A percentile compares a stretch with the other conserved stretches of the same genome.
phyloP scores from a whole-genome alignment of 2,797 vertebrate species.

The Picus viridis region DNA sequence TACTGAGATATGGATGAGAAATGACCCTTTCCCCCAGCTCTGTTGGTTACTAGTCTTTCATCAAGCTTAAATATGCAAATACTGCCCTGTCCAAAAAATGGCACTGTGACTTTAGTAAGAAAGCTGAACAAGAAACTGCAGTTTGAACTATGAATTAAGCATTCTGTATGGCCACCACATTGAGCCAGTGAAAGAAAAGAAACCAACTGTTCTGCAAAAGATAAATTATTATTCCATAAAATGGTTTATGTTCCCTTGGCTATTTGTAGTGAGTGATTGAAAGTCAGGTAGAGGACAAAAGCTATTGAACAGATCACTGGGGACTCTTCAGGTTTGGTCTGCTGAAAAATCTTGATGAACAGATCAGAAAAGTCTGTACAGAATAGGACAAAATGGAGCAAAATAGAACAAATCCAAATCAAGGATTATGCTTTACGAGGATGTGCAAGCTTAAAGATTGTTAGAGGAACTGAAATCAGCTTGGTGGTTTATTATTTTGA shows the following conservation, averaged over 20 bases:
- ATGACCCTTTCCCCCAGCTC: neutral
- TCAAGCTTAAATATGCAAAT: conserved; percentile 7
- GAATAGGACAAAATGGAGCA: neutral
- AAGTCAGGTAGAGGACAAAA: conserved; percentile 75
- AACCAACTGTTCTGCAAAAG: conserved; percentile 50
- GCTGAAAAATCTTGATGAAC: conserved; percentile 55
- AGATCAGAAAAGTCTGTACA: conserved; percentile 26
- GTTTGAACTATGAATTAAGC: conserved; percentile 69
- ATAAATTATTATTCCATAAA: conserved; percentile 72
- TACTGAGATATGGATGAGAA: neutral
- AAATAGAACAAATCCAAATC: neutral
- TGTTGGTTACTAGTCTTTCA: neutral
- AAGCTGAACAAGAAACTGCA: conserved; percentile 55
- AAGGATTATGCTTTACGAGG: neutral
- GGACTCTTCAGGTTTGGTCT: conserved; percentile 44
- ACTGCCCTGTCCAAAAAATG: conserved; percentile 14
- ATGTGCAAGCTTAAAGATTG: neutral
- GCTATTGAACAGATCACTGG: conserved; percentile 57
- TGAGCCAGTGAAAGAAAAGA: conserved; percentile 58
- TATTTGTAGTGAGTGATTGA: conserved; percentile 60
- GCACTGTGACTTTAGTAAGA: conserved; percentile 35
- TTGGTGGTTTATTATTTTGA: neutral
- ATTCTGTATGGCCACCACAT: conserved; percentile 57
- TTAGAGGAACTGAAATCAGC: neutral
- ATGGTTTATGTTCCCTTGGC: conserved; percentile 55